Conservation (phyloP, 2,797 vertebrate genomes). For the Rhabdomys pumilio region DNA sequence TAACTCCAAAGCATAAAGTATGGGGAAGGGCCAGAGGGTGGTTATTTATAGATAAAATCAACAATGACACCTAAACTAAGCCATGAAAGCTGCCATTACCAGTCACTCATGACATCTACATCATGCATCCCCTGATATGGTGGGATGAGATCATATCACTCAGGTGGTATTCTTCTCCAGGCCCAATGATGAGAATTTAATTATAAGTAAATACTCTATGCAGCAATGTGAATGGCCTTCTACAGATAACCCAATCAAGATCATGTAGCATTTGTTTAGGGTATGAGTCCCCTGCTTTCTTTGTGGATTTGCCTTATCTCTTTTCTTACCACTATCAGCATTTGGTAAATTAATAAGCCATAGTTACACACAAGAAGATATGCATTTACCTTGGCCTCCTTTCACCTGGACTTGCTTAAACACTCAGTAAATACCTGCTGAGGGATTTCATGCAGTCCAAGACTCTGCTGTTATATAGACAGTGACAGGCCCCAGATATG, state of each 20-base stretch:
- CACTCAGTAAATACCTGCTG: background rate
- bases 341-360: slow-evolving; percentile 69
- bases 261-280: slow-evolving; percentile 58
- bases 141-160: background rate
- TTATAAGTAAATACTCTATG: background rate
- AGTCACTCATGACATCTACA: background rate
- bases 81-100: background rate
- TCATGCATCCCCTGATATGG: background rate
- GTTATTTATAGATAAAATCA: background rate
- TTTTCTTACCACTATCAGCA: slow-evolving; percentile 50
- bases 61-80: background rate
- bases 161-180: background rate
- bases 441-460: slow-evolving; percentile 8
- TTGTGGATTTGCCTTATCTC: slow-evolving; percentile 47
- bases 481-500: background rate
- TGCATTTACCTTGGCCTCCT: slow-evolving; percentile 55
- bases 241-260: background rate
- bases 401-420: slow-evolving; percentile 37
- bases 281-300: slow-evolving; percentile 2
- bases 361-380: slow-evolving; percentile 53
- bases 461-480: background rate
- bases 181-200: background rate
- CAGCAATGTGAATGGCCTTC: slow-evolving; percentile 7
- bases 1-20: background rate
- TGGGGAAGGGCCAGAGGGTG: background rate